Evolutionary conservation across 2,797 vertebrate genomes (phyloP).

Genomic region (Sebastes diaconus): DNA sequence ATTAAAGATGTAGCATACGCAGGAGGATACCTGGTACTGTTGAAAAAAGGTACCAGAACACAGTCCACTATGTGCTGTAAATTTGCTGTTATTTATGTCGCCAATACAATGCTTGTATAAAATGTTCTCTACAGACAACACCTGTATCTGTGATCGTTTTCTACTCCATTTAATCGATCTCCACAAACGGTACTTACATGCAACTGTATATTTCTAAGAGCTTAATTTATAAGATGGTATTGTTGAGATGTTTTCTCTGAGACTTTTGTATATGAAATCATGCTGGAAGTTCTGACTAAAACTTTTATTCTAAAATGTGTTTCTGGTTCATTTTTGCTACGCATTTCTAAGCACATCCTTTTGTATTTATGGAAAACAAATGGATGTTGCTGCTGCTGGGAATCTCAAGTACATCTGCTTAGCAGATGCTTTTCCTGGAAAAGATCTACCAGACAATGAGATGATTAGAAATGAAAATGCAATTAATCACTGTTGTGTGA

Average conservation of each 20-base stretch:
- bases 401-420: slow-evolving; percentile 42
- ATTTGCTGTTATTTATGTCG: slow-evolving; percentile 70
- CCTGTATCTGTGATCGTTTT: slow-evolving; percentile 46
- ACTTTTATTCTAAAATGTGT: slow-evolving; percentile 56
- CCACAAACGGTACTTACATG: slow-evolving; percentile 36
- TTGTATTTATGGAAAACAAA: slow-evolving; percentile 41
- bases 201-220: slow-evolving; percentile 65
- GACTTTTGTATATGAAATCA: slow-evolving; percentile 72
- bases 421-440: slow-evolving; percentile 27
- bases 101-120: slow-evolving; percentile 25
- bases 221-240: slow-evolving; percentile 77
- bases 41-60: slow-evolving; percentile 11
- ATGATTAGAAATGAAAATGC: slow-evolving; percentile 20
- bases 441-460: neutral
- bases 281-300: slow-evolving; percentile 69
- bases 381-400: neutral
- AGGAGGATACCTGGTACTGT: neutral
- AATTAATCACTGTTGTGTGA: slow-evolving; percentile 29
- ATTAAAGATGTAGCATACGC: neutral
- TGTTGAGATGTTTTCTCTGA: slow-evolving; percentile 63
- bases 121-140: slow-evolving; percentile 27
- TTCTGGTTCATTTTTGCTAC: slow-evolving; percentile 23
- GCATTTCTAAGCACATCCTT: slow-evolving; percentile 16
- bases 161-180: slow-evolving; percentile 10
- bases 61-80: slow-evolving; percentile 45